phyloP scores from a whole-genome alignment of 2,113 vertebrate genomes.

The Dunckerocampus dactyliophorus region DNA sequence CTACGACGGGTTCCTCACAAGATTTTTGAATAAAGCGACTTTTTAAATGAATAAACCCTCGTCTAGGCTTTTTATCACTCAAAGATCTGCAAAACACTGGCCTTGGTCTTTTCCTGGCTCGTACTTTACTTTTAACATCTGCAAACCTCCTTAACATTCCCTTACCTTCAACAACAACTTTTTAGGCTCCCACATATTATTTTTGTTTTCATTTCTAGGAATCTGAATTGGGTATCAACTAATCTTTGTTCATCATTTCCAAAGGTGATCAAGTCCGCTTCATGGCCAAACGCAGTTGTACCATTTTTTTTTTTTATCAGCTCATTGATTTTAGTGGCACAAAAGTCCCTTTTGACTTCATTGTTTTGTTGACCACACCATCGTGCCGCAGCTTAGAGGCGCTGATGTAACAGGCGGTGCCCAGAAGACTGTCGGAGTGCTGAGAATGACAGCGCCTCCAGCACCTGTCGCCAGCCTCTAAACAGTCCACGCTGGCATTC shows the following conservation, averaged over 20 bases:
- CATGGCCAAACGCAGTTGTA: not conserved
- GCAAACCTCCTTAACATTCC: conserved; percentile 4
- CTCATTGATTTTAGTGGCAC: not conserved
- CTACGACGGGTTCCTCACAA: too few relatives aligned
- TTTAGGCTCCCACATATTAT: not conserved
- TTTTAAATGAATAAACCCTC: not conserved
- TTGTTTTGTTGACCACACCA: not conserved
- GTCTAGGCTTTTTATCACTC: not conserved
- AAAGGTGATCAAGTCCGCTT: too few relatives aligned
- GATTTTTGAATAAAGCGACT: too few relatives aligned
- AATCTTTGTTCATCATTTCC: not conserved
- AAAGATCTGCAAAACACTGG: too few relatives aligned
- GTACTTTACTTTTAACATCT: not conserved
- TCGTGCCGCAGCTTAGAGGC: not conserved
- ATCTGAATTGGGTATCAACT: not conserved
- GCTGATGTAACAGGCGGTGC: conserved; percentile 16
- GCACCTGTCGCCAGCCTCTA: conserved; percentile 52
- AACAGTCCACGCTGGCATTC: conserved; percentile 30
- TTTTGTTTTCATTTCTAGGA: not conserved
- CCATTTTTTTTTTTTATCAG: too few relatives aligned
- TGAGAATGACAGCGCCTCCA: conserved; percentile 20
- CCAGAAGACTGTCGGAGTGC: conserved; percentile 26
- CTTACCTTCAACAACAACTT: not conserved
- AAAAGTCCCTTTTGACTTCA: not conserved
- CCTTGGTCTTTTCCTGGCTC: not conserved